Conservation (phyloP, 2,888 invertebrate genomes). For the Microchrysa polita region DNA sequence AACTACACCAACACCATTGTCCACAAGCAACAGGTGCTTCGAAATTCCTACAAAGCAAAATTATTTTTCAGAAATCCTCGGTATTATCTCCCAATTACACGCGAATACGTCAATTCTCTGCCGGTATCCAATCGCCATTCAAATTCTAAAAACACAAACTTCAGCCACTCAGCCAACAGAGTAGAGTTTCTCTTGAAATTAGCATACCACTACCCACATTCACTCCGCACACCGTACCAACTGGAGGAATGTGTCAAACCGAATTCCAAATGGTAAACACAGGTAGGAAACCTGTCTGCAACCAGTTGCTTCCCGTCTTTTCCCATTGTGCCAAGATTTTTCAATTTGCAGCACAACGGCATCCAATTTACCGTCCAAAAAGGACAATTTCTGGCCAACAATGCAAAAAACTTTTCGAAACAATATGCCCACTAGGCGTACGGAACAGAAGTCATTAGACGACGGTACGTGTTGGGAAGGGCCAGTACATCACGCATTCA, state of each 20-base stretch:
- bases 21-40: too few relatives aligned
- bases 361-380: not conserved
- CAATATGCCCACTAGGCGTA: not conserved
- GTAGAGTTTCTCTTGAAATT: not conserved
- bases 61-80: too few relatives aligned
- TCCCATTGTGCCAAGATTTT: not conserved
- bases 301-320: conserved; percentile 5
- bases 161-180: not conserved
- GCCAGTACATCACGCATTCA: not conserved
- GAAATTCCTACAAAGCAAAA: too few relatives aligned
- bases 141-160: too few relatives aligned
- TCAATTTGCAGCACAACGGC: not conserved
- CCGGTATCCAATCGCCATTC: too few relatives aligned
- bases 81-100: too few relatives aligned
- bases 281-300: conserved; percentile 40
- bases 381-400: too few relatives aligned
- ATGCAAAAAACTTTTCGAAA: too few relatives aligned
- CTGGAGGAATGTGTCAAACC: conserved; percentile 32
- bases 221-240: not conserved
- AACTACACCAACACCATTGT: too few relatives aligned
- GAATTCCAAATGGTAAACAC: conserved; percentile 39
- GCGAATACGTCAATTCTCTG: too few relatives aligned
- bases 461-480: not conserved
- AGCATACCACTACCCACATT: conserved; percentile 25
- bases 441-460: not conserved